These are phyloP conservation scores for Silvanus unidentatus DNA, from an alignment of 2,888 invertebrate genomes.

Conservation along the genomic window DNA sequence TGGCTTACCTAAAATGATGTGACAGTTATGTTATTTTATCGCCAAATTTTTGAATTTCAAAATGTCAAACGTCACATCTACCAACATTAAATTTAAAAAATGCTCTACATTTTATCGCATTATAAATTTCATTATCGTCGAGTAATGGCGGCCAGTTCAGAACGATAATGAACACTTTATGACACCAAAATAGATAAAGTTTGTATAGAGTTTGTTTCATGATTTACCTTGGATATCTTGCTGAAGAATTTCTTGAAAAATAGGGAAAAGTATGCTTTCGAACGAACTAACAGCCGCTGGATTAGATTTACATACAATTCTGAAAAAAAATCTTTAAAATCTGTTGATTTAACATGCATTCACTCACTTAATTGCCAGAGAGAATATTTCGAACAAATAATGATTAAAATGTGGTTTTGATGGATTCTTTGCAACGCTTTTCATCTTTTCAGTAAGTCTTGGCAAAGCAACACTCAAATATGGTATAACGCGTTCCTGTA, in stretches of 20 bases:
- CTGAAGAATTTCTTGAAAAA: conserved; percentile 90
- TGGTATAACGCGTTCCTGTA: conserved; percentile 76
- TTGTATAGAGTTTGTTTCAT: background rate
- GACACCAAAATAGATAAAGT: too few relatives aligned
- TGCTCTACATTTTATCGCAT: too few relatives aligned
- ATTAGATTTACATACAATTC: conserved; percentile 80
- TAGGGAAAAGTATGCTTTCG: conserved; percentile 88
- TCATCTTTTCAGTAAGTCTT: conserved; percentile 76
- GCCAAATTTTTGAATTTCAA: too few relatives aligned
- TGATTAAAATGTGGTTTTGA: conserved; percentile 98
- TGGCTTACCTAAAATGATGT: too few relatives aligned
- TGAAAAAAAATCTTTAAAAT: conserved; percentile 33
- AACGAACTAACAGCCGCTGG: conserved; percentile 76
- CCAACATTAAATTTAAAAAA: too few relatives aligned
- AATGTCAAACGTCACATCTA: too few relatives aligned
- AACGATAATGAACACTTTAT: too few relatives aligned
- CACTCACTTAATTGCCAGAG: conserved; percentile 75
- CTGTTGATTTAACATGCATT: conserved; percentile 12
- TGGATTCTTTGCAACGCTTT: conserved; percentile 84
- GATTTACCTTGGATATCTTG: conserved; percentile 83
- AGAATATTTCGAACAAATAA: conserved; percentile 92
- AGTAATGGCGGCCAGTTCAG: too few relatives aligned
- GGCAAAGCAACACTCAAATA: conserved; percentile 75
- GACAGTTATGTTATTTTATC: too few relatives aligned
- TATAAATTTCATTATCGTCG: too few relatives aligned